phyloP scores from a whole-genome alignment of 2,113 vertebrate species.

The Epinephelus cyanopodus region DNA sequence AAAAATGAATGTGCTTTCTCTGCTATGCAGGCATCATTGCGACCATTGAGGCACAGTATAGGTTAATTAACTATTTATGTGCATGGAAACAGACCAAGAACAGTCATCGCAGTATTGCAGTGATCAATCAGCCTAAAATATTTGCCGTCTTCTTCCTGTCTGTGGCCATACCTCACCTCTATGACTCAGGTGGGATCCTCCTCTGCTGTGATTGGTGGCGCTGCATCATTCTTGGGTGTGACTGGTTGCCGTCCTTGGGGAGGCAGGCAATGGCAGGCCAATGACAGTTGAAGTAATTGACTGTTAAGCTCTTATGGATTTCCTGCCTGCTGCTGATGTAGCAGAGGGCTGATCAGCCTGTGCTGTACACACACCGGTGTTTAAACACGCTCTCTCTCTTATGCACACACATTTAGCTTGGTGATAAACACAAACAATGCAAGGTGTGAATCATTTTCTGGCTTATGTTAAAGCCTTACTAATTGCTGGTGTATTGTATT shows the following conservation, averaged over 20 bases:
- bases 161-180: conserved; percentile 17
- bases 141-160: conserved; percentile 2
- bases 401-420: conserved; percentile 33
- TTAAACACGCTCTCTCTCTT: conserved; percentile 11
- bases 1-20: too few relatives aligned
- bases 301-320: conserved; percentile 73
- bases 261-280: conserved; percentile 56
- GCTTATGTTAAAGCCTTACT: not conserved
- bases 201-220: conserved; percentile 46
- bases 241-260: conserved; percentile 68
- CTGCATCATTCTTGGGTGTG: conserved; percentile 54
- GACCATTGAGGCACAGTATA: too few relatives aligned
- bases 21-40: too few relatives aligned
- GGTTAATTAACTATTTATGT: conserved; percentile 16
- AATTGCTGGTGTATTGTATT: not conserved
- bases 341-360: conserved; percentile 64
- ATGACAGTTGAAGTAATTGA: conserved; percentile 77
- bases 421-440: conserved; percentile 27
- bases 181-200: conserved; percentile 50
- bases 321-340: conserved; percentile 72
- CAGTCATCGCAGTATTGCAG: not conserved
- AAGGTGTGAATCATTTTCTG: conserved; percentile 9
- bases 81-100: not conserved
- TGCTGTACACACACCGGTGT: conserved; percentile 42
- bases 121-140: conserved; percentile 3